Evolutionary conservation across 1,140 invertebrate genomes (phyloP).

Genomic region (Planococcus citri): DNA sequence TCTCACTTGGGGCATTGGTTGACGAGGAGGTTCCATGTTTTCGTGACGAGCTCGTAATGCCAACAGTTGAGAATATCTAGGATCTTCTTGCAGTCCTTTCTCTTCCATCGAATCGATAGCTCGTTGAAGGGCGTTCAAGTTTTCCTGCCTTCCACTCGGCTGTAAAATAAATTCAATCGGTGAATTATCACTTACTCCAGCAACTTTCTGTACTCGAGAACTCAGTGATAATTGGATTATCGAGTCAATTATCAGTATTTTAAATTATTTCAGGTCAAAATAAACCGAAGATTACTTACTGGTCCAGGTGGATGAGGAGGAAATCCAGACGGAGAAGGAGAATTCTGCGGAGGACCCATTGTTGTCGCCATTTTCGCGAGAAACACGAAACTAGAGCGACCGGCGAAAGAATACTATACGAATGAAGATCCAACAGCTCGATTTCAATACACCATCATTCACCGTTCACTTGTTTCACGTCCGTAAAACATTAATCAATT

Average conservation of each 20-base stretch:
- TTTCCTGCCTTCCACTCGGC: conserved; percentile 43
- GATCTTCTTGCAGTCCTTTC: conserved; percentile 82
- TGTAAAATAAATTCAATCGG: background rate
- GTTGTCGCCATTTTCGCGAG: background rate
- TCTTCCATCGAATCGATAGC: conserved; percentile 89
- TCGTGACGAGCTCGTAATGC: conserved; percentile 62
- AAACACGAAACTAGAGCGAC: background rate
- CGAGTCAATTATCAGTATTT: no score
- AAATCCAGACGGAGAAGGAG: background rate
- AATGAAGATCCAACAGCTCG: background rate
- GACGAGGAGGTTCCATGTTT: conserved; percentile 32
- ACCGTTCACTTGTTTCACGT: background rate
- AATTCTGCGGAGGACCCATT: background rate
- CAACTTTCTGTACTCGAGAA: no score
- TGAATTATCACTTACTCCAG: no score
- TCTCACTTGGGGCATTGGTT: conserved; percentile 22
- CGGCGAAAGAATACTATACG: no score
- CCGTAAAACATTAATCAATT: no score
- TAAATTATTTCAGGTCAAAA: background rate
- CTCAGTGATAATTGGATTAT: no score
- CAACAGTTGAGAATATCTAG: conserved; percentile 72
- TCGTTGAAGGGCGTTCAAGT: conserved; percentile 65
- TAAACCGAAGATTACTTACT: background rate
- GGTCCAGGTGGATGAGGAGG: background rate
- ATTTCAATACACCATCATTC: background rate